Base-by-base conservation (phyloP, 2,113 vertebrate species). In the Crotalus tigris region DNA sequence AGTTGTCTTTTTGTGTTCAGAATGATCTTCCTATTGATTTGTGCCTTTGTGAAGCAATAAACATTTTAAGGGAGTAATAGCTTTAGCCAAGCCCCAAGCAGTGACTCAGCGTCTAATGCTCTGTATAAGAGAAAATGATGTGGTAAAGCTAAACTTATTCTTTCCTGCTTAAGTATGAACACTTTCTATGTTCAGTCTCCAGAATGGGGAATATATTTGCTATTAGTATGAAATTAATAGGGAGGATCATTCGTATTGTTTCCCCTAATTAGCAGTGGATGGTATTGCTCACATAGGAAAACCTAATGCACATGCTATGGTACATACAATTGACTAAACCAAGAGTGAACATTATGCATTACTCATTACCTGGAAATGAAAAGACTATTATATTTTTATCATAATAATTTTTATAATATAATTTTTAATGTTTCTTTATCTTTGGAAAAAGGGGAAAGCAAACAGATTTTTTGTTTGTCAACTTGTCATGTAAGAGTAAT, bases 11-110 rank as follows among this genome's bases (percentile, higher is more conserved):
- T 49, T 29, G 23, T 87, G 46, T 87, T 93, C 81, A 29, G 53
- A 61, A 86, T n/a, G 57, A 54, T 93, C 21, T 61, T 58, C 5
- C 6, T 53, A 61, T 93, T 64, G 92, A 90, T 90, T 87, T 64
- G 81, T 87, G 89, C 12, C 33, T 53, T 44, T 51, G 44, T 90
- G 54, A 24, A 90, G 46, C n/a, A 64, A 90, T 86, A 86, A 61
- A 86, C 21, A 54, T 90, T 85, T 90, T n/a, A 58, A 90, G 81
- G 89, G 57, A 90, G n/a, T 93, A 90, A 93, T 90, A 59, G 57
- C 49, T 87, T 33, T 58, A 90, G 81, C 89, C 81, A 93, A 87
- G 24, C 46, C n/a, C 46, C 39, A 69, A 93, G 54, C 89, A 64
- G 81, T 90, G 81, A 90, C 23, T 90, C 88, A 90, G 46, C 23